These are phyloP conservation scores for Mionectes olivaceus DNA, from an alignment of 2,797 vertebrate genomes.

Conservation along the genomic window DNA sequence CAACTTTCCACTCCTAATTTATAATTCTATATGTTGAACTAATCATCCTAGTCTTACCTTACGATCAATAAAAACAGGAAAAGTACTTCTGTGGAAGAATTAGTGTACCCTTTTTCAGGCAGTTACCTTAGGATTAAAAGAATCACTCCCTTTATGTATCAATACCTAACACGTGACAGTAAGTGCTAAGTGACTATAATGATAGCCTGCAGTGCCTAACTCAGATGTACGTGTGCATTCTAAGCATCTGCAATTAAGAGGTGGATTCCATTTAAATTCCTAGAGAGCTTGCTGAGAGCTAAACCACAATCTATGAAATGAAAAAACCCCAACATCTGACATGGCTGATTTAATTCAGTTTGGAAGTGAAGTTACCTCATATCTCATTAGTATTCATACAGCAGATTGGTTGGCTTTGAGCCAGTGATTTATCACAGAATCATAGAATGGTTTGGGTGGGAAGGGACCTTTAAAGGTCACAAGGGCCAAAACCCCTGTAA, in stretches of 20 bases:
- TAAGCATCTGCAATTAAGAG: background rate
- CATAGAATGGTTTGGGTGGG: background rate
- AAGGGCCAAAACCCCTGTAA: accelerated
- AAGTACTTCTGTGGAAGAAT: background rate
- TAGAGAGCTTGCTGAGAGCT: background rate
- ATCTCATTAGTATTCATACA: background rate
- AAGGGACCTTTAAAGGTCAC: background rate
- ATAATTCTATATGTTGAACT: background rate
- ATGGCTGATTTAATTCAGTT: accelerated
- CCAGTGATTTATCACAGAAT: background rate
- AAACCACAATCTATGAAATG: background rate
- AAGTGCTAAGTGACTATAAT: background rate
- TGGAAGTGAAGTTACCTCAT: background rate
- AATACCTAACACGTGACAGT: background rate
- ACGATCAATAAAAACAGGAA: background rate
- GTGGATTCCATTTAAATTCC: background rate
- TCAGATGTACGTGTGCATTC: background rate
- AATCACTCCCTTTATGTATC: background rate
- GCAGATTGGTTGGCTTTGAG: background rate
- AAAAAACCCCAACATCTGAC: accelerated
- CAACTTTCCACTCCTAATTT: background rate
- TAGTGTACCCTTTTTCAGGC: background rate
- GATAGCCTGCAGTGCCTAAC: background rate
- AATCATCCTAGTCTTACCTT: background rate
- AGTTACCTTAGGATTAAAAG: background rate